These are phyloP conservation scores for Alces alces DNA, from an alignment of 2,113 vertebrate species.

Conservation along the genomic window DNA sequence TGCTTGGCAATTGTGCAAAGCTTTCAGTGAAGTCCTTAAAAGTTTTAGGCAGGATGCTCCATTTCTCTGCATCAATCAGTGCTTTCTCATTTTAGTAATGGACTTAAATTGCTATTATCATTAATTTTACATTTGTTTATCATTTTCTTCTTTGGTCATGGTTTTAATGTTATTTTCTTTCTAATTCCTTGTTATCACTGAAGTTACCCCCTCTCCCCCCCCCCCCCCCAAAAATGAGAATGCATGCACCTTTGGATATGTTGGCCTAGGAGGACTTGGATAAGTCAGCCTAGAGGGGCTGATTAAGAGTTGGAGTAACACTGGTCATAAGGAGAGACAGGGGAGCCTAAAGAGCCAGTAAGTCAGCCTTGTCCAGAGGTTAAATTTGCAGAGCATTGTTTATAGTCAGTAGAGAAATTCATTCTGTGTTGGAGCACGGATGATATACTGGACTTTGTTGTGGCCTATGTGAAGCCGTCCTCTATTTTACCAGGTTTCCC, in stretches of 20 bases:
- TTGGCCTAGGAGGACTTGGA: not conserved
- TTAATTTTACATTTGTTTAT: not conserved
- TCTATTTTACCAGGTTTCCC: not conserved
- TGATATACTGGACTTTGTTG: not conserved
- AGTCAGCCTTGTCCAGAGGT: not conserved
- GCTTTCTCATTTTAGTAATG: not conserved
- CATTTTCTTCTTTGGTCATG: not conserved
- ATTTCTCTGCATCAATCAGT: not conserved
- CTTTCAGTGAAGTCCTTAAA: not conserved
- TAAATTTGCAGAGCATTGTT: not conserved
- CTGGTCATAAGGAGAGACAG: not conserved
- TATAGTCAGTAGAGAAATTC: not conserved
- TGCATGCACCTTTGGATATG: not conserved
- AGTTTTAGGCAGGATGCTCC: not conserved
- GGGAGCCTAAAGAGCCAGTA: not conserved
- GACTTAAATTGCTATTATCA: not conserved
- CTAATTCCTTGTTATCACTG: not conserved
- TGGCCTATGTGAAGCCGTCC: not conserved
- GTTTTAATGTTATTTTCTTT: not conserved
- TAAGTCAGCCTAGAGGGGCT: not conserved
- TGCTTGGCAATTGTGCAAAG: not conserved
- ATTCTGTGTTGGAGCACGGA: not conserved
- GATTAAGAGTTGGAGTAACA: not conserved
- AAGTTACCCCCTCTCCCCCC: not conserved
- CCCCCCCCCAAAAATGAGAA: not conserved